Percentiles rank a stretch among this genome's conserved stretches.
Conservation (phyloP, 1,140 invertebrate genomes). For the Brachionus rotundiformis region DNA sequence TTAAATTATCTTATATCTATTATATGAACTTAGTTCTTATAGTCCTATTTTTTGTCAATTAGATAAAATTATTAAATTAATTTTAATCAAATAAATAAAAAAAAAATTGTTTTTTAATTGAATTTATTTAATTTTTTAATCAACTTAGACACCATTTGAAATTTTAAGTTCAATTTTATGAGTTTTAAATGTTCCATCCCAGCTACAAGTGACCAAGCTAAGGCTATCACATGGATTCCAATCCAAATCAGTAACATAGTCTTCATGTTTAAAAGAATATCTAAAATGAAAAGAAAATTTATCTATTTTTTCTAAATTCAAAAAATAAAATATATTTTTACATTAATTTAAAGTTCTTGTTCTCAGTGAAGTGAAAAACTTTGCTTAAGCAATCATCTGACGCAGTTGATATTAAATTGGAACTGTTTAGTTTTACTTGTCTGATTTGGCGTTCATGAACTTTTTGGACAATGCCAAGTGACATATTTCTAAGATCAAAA, state of each 20-base stretch:
- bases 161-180: slow-evolving; percentile 25
- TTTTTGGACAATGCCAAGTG: background rate
- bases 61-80: background rate
- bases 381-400: slow-evolving; percentile 27
- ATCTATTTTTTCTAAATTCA: background rate
- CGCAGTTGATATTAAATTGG: background rate
- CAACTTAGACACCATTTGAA: slow-evolving; percentile 16
- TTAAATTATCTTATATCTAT: too few species aligned
- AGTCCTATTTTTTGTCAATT: background rate
- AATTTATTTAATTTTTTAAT: slow-evolving; percentile 21
- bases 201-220: slow-evolving; percentile 28
- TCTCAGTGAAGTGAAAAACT: background rate
- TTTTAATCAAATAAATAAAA: background rate
- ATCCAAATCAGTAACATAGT: slow-evolving; percentile 39
- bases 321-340: background rate
- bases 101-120: background rate
- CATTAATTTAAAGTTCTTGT: slow-evolving; percentile 17
- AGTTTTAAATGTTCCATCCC: slow-evolving; percentile 28
- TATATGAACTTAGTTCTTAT: too few species aligned
- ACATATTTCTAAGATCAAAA: slow-evolving; percentile 29
- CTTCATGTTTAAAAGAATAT: slow-evolving; percentile 17
- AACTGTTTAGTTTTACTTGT: background rate
- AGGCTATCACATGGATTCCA: slow-evolving; percentile 7
- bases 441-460: slow-evolving; percentile 26
- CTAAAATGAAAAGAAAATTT: background rate